Conservation (phyloP, 2,797 vertebrate genomes). For the Hafferia zeledoni region DNA sequence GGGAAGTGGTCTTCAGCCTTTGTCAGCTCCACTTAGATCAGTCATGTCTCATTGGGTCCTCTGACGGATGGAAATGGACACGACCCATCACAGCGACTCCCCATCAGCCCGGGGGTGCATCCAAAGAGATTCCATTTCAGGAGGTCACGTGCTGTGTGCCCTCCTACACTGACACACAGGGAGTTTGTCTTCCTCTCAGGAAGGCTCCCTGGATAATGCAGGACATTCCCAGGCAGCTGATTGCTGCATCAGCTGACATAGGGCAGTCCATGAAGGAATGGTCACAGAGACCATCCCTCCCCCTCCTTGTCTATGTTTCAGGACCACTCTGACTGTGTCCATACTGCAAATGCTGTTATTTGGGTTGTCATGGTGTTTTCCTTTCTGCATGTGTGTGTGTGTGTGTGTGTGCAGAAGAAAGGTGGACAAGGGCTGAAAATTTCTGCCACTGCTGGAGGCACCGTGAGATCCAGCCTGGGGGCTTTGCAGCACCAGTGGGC, state of each 20-base stretch:
- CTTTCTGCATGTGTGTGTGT: background rate
- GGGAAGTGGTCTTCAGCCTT: slow-evolving; percentile 26
- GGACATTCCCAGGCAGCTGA: background rate
- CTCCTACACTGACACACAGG: background rate
- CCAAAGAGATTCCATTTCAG: background rate
- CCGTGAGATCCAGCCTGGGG: background rate
- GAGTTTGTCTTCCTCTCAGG: background rate
- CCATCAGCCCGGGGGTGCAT: background rate
- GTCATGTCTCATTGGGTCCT: slow-evolving; percentile 36
- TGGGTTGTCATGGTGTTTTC: background rate
- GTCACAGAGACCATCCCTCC: accelerated
- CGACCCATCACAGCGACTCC: slow-evolving; percentile 13
- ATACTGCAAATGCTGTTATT: background rate
- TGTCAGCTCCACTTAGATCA: slow-evolving; percentile 60
- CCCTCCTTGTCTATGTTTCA: background rate
- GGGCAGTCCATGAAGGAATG: background rate
- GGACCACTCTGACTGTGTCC: background rate
- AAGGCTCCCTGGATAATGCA: background rate
- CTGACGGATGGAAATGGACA: slow-evolving; percentile 38
- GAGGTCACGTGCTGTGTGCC: background rate
- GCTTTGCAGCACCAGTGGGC: background rate
- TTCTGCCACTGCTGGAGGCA: background rate
- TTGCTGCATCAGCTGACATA: background rate
- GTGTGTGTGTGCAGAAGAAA: background rate
- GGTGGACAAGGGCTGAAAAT: background rate